Evolutionary conservation across 2,888 invertebrate genomes (phyloP), one percentile per base, ranked within the genome.

Genomic region (Margaritifera margaritifera): DNA sequence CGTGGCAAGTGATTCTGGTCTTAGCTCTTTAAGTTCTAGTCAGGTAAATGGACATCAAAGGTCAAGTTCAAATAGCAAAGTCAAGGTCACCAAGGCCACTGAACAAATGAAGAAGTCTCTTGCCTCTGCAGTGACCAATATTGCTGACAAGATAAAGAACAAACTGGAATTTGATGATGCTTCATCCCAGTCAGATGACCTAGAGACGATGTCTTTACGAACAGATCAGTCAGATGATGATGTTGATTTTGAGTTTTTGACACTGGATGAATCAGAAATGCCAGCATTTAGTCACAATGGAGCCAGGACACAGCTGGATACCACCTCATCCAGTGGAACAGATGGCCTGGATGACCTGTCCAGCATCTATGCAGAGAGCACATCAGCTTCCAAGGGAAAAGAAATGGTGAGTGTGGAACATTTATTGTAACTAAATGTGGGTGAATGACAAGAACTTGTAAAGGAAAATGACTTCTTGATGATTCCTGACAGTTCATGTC

Each of bases 161-260:
- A 85, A 82, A 42, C 77, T 82, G 42, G 82, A 82, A 53, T 78
- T 77, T 22, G 83, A 85, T 57, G 86, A 86, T 63, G 72, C 67
- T 24, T 53, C 62, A 6, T 68, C 69, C n/a, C 53, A 66, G 18
- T 71, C 74, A 84, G 94, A 94, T 71, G 93, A 93, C 64, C 94
- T 94, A 84, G 94, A 95, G 55, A 70, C 66, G 0, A 91, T 94
- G 77, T 94, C 94, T 0, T 92, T 94, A 81, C 92, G 93, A 80
- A 96, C 96, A 79, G 96, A 96, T 74, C 93, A 94, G 53, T 95
- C 95, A 80, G 95, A 95, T 0, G 97, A 97, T 90, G 96, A 95
- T 76, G 95, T 95, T 84, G 94, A 95, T 80, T 96, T 94, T 87
- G 93, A 95, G n/a, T 92, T 94, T 60, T 92, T 95, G 61, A 83